Base-by-base conservation (phyloP, 2,797 vertebrate genomes). In the Sphenodon punctatus region DNA sequence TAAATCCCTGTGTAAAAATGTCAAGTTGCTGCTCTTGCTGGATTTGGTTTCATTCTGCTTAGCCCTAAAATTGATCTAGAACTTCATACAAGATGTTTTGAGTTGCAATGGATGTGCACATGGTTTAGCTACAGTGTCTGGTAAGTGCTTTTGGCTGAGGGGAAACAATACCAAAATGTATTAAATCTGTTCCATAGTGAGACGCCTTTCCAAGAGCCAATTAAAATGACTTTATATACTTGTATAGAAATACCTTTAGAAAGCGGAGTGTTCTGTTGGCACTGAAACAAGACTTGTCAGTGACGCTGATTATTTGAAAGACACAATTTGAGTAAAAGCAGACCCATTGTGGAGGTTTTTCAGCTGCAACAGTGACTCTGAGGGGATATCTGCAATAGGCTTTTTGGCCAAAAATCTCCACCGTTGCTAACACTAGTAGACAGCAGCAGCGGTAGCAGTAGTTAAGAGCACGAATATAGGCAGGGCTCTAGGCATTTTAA, bases 1-100 rank as follows among this genome's bases (percentile, higher is more conserved):
- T 86, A 85, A 85, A 90, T 82, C 77, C 85, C 74, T 68, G 49
- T 90, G 58, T 91, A 67, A 78, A 74, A n/a, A 67, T 78, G 11
- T 15, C 73, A 59, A 32, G 59, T 78, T 56, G 87, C 71, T 90
- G 85, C 79, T 88, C 34, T 89, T 85, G 79, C 45, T 89, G 72
- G 86, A 64, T 89, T 92, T 88, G 85, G 78, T 89, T 92, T 86
- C 84, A 82, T 71, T 89, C 88, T 83, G 75, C 63, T 75, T 79
- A 69, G 65, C 85, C 81, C 72, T 68, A 63, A 88, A 91, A 89
- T 82, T 80, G 82, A 89, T 83, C 88, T 78, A 90, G 80, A 63
- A 85, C 78, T 45, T 45, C 78, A 82, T 74, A 74, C 75, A 70
- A 77, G 59, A 49, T 83, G 41, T 82, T 73, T 34, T 68, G 6